phyloP scores from a whole-genome alignment of 2,113 vertebrate species.

The Thryonomys swinderianus region DNA sequence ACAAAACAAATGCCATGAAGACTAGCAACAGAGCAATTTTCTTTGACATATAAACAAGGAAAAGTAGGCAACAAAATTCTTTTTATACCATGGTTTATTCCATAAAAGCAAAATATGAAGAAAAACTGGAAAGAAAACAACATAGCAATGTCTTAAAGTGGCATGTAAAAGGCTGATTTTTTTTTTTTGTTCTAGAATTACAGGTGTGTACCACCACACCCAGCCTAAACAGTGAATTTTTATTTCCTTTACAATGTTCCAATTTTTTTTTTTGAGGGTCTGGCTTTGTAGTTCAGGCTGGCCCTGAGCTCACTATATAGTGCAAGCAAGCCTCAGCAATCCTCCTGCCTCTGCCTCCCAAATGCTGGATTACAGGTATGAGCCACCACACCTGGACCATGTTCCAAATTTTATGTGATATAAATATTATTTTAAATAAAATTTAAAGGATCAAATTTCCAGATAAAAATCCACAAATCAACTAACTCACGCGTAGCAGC shows the following conservation, averaged over 20 bases:
- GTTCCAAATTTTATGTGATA: neutral
- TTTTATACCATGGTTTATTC: neutral
- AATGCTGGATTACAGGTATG: neutral
- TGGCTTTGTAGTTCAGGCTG: no score
- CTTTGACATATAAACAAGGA: neutral
- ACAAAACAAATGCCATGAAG: neutral
- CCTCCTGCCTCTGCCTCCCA: no score
- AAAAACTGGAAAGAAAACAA: conserved; percentile 19
- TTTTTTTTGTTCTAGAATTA: neutral
- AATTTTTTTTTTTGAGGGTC: no score
- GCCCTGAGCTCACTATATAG: no score
- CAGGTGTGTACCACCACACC: neutral
- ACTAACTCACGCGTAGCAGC: neutral
- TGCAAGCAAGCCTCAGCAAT: no score
- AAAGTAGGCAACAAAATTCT: neutral
- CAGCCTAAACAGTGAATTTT: neutral
- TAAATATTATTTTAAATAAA: conserved; percentile 24
- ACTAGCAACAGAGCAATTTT: neutral
- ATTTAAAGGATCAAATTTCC: conserved; percentile 26
- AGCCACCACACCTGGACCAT: neutral
- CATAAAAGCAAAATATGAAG: neutral
- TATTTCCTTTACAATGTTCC: neutral
- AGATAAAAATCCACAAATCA: neutral
- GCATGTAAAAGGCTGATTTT: neutral
- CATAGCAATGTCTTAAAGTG: neutral